Evolutionary conservation across 2,888 invertebrate genomes (phyloP), one percentile per base, ranked within the genome.

Genomic region (Ecliptopera silaceata): DNA sequence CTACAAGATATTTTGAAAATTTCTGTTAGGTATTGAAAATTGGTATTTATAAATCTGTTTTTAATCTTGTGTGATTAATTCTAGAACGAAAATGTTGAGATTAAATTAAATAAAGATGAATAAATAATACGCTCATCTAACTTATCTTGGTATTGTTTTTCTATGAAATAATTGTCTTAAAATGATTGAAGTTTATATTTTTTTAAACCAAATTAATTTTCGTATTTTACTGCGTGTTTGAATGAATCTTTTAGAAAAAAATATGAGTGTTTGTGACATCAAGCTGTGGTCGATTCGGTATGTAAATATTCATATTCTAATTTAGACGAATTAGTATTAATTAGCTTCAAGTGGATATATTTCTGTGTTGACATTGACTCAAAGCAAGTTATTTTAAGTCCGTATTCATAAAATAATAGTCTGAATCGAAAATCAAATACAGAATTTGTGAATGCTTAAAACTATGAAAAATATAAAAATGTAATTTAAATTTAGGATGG

Each of bases 341-440:
- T 75, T 88, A 87, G 86, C 86, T 88, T 86, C 74, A 81, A 81
- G 73, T 82, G 78, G 65, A 77, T 84, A 84, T 80, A 70, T 78
- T 72, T 61, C 68, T 82, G 86, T 83, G 82, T 38, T 67, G 64
- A 63, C 63, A 59, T 22, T 59, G 60, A 52, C 62, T 56, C 47
- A 22, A 46, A 22, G 20, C 3, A 26, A 6, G 26, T 1, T 8
- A 26, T 8, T 8, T 26, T 26, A 26, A 8, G 26, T 8, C 26
- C 8, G 26, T 26, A 26, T 26, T 26, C 4, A 26, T 8, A 26
- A 0, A 26, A 3, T 26, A 26, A 5, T 8, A 26, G 22, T 6
- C 4, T 22, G 26, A 26, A 26, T 26, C 26, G 6, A 4, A 26
- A 26, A 6, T 26, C 26, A 26, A 26, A 8, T 1, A 26, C 26